Percentiles rank a stretch among this genome's conserved stretches.
phyloP scores from a whole-genome alignment of 1,140 invertebrate species.

The Nasonia longicornis region DNA sequence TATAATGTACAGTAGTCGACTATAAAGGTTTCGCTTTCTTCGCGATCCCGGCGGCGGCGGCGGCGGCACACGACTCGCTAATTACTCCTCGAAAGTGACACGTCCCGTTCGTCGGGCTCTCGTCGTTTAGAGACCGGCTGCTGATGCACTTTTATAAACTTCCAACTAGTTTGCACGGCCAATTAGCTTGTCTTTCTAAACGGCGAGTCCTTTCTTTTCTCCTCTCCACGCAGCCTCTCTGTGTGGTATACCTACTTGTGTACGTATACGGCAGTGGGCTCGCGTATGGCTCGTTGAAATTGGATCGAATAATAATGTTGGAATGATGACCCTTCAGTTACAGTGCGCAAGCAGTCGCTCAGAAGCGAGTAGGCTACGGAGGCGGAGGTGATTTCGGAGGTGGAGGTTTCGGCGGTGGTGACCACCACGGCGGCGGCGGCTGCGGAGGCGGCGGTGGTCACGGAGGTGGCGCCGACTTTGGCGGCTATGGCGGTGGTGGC shows the following conservation, averaged over 20 bases:
- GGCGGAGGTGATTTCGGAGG: constrained; percentile 43
- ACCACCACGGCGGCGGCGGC: not conserved
- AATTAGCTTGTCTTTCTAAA: constrained; percentile 11
- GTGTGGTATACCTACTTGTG: too few relatives aligned
- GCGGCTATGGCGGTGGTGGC: constrained; percentile 42
- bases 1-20: not conserved
- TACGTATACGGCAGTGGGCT: too few relatives aligned
- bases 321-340: constrained; percentile 49
- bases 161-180: constrained; percentile 30
- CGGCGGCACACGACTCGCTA: constrained; percentile 4
- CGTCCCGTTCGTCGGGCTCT: constrained; percentile 18
- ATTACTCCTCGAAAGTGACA: constrained; percentile 38
- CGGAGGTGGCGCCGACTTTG: constrained; percentile 2
- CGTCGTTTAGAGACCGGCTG: not conserved
- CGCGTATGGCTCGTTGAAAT: not conserved
- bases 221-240: not conserved
- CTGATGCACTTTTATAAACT: constrained; percentile 12
- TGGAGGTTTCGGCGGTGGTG: constrained; percentile 29
- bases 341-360: constrained; percentile 51
- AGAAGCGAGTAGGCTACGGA: constrained; percentile 58
- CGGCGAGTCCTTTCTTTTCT: not conserved
- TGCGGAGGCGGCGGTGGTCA: constrained; percentile 28
- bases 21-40: constrained; percentile 32
- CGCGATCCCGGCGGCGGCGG: not conserved
- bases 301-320: not conserved